Base-by-base conservation (phyloP, 2,113 vertebrate species). In the Solea solea region DNA sequence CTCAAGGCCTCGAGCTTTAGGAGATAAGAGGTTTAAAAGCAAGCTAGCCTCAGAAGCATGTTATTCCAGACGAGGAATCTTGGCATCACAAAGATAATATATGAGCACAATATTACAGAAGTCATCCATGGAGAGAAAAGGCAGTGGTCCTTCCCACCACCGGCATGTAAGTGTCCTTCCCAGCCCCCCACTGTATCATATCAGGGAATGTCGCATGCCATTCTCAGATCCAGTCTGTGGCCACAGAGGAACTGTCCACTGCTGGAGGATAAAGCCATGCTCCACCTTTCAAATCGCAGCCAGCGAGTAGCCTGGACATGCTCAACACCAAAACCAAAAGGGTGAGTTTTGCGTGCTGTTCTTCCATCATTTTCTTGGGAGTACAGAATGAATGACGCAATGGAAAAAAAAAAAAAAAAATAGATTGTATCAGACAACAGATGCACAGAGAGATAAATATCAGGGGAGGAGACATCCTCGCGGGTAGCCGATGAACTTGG, bases 51-150 rank as follows among this genome's bases (percentile, higher is more conserved):
- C 74, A 59, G 72, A 78, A 85, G 71, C 73, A 41, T 44, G 62
- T 71, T 80, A 74, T 68, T 87, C 74, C 82, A 73, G 72, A 78
- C 71, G 77, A 74, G 56, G 78, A 81, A 74, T 84, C 84, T 85
- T 83, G 76, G 81, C 76, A 74, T 87, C 74, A 80, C 71, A 84
- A 77, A 88, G 83, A 88, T 85, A 85, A 86, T 78, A 84, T 82
- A 86, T 58, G 74, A 86, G 83, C 75, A 81, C 82, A 86, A 88
- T 72, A 86, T 80, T 80, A 82, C 72, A 86, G 64, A 84, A 66
- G 86, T 66, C 46, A 70, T 84, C 86, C 74, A 62, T 45, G 68
- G 66, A 78, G 62, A 74, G 65, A 54, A 60, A 71, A 62, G 64
- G 70, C 21, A 16, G 70, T 15, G 63, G 62, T 74, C 54, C 39